A percentile compares a stretch with the other conserved stretches of the same genome.
These are phyloP conservation scores for Budorcas taxicolor DNA, from an alignment of 2,113 vertebrate species.

Conservation along the genomic window DNA sequence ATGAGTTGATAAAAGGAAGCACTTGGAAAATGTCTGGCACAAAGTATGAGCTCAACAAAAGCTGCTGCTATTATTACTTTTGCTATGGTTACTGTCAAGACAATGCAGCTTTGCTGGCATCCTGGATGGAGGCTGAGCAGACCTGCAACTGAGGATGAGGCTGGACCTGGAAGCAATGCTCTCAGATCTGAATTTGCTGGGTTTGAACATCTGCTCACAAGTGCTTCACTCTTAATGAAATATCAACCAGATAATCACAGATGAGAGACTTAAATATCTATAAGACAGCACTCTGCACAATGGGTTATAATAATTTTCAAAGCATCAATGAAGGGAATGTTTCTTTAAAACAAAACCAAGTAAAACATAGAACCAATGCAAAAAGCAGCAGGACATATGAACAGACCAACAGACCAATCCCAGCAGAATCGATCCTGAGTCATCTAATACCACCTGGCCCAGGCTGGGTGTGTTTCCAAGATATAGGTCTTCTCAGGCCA, in stretches of 20 bases:
- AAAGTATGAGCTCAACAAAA: not conserved
- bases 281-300: not conserved
- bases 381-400: not conserved
- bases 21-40: not conserved
- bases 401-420: not conserved
- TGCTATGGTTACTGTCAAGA: not conserved
- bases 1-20: not conserved
- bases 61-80: not conserved
- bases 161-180: not conserved
- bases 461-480: not conserved
- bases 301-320: not conserved
- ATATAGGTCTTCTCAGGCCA: not conserved
- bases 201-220: not conserved
- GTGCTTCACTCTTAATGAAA: not conserved
- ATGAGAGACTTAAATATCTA: slow-evolving; percentile 23
- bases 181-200: not conserved
- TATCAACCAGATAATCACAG: slow-evolving; percentile 5
- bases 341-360: not conserved
- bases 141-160: not conserved
- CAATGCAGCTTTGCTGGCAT: not conserved
- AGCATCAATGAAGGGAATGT: not conserved
- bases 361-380: not conserved
- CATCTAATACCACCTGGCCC: not conserved
- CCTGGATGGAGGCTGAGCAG: not conserved
- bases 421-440: not conserved